These are phyloP conservation scores for Heptranchias perlo DNA, from an alignment of 2,113 vertebrate genomes.

Conservation along the genomic window DNA sequence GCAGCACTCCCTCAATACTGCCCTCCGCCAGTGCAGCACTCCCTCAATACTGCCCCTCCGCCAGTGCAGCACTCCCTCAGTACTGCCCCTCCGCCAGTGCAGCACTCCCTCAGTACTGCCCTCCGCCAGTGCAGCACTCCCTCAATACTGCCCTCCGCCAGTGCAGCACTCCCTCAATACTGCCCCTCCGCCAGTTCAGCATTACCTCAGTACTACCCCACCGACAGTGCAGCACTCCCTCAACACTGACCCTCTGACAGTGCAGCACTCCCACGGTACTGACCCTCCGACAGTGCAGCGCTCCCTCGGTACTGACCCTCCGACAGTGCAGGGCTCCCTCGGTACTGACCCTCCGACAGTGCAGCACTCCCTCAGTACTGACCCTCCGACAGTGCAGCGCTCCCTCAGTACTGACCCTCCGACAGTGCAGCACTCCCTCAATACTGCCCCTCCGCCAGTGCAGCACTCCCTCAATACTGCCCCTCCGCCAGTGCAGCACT, in stretches of 20 bases:
- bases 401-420: neutral
- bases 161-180: neutral
- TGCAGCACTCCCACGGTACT: neutral
- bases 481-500: neutral
- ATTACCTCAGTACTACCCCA: neutral
- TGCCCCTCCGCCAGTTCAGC: neutral
- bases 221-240: too few relatives aligned
- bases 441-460: too few relatives aligned
- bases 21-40: neutral
- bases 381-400: neutral
- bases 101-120: neutral
- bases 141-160: neutral
- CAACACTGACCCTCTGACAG: too few relatives aligned
- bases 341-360: neutral
- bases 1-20: neutral
- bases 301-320: too few relatives aligned
- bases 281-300: neutral
- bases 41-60: neutral
- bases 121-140: neutral
- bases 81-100: neutral
- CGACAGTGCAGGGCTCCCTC: neutral
- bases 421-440: too few relatives aligned
- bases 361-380: too few relatives aligned
- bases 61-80: neutral
- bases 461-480: neutral